Evolutionary conservation across 2,113 vertebrate species (phyloP), one percentile per base, ranked within the genome.

Genomic region (Colistium nudipinnis): DNA sequence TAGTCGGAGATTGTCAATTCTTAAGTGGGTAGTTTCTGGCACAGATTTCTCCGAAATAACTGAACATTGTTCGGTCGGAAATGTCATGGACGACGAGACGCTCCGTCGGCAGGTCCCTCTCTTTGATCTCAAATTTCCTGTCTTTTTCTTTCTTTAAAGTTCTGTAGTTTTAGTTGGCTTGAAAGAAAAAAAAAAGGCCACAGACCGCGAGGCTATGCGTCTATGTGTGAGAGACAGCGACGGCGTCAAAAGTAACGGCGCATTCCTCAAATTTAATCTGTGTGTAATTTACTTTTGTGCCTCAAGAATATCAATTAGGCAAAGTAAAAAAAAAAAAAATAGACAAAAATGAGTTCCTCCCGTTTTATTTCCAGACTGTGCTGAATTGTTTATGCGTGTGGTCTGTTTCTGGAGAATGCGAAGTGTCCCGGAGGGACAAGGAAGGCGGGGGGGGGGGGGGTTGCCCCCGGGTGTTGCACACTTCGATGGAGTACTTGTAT

Each of bases 381-480:
- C 78, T 81, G 48, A 80, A 87, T 64, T 78, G 54, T 76, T 80
- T 63, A 39, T 83, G 63, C 43, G 69, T 82, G 82, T 82, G 84
- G 84, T 87, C 81, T 59, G 59, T 71, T 78, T 53, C 53, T 78
- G 59, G 57, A 77, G 74, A 85, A 86, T 75, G 59, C 10, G 3
- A 63, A 60, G 31, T 12, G 2, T 24, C 74, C 62, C 9, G 2
- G 41, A 62, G 74, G 65, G 63, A 69, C 33, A 61, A 33, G 55
- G 62, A 62, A 63, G 44, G 49, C n/a, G n/a, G n/a, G n/a, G n/a
- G n/a, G n/a, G n/a, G n/a, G n/a, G n/a, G n/a, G n/a, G n/a, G n/a
- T n/a, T n/a, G n/a, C n/a, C n/a, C n/a, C n/a, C n/a, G 66, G 76
- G 30, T 49, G 64, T 74, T 43, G 13, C 55, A 78, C 76, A 73